phyloP scores from a whole-genome alignment of 2,113 vertebrate species.

The Sphyrna mokarran region DNA sequence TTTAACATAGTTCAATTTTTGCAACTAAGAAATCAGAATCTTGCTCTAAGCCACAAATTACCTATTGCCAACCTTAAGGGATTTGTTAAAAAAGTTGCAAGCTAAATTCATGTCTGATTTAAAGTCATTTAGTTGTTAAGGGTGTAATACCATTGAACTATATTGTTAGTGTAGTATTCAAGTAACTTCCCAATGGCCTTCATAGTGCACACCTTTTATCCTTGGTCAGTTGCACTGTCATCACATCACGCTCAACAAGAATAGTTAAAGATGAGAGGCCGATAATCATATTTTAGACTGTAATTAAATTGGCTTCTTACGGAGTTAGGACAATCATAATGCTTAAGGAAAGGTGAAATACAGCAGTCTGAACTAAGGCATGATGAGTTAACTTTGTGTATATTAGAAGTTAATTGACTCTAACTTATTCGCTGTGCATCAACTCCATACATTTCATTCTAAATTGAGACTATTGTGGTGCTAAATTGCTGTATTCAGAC shows the following conservation, averaged over 20 bases:
- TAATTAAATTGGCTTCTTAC: not conserved
- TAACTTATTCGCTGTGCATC: not conserved
- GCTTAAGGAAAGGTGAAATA: not conserved
- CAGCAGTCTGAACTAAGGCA: not conserved
- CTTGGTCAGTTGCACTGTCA: not conserved
- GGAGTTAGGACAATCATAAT: not conserved
- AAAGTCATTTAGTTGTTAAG: not conserved
- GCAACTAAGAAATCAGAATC: not conserved
- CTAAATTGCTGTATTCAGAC: not conserved
- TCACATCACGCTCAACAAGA: not conserved
- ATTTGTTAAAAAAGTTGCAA: not conserved
- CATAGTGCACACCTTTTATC: not conserved
- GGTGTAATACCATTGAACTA: not conserved
- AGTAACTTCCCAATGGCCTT: not conserved
- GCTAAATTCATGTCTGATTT: not conserved
- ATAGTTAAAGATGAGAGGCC: not conserved
- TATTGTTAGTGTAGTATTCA: not conserved
- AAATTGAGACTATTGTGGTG: not conserved
- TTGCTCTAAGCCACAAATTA: not conserved
- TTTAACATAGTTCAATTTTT: not conserved
- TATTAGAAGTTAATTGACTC: not conserved
- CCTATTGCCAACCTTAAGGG: not conserved
- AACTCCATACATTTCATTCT: not conserved
- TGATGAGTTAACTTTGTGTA: not conserved
- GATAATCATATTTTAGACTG: not conserved